Conservation (phyloP, 2,888 invertebrate species). For the Coleophora deauratella region DNA sequence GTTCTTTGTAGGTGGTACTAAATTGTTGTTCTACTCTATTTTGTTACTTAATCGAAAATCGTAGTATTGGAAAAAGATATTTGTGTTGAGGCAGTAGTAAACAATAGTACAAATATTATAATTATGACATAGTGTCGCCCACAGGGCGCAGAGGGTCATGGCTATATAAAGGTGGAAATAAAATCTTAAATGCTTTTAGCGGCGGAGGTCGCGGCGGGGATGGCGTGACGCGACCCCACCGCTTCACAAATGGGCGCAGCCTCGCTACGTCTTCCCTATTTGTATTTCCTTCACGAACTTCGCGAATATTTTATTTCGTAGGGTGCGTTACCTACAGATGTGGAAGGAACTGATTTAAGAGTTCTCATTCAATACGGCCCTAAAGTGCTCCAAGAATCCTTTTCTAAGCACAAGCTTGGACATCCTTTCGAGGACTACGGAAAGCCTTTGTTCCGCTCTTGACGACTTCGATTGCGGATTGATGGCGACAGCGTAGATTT, state of each 20-base stretch:
- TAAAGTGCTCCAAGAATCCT: slow-evolving; percentile 41
- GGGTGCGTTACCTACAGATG: slow-evolving; percentile 44
- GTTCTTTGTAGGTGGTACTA: too few species aligned
- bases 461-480: too few species aligned
- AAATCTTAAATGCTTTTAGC: slow-evolving; percentile 33
- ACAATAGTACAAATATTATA: too few species aligned
- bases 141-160: not conserved
- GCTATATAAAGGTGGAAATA: slow-evolving; percentile 25
- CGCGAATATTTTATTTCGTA: slow-evolving; percentile 63
- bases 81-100: too few species aligned
- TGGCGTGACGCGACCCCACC: slow-evolving; percentile 38
- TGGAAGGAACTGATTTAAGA: slow-evolving; percentile 61
- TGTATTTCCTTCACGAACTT: slow-evolving; percentile 67
- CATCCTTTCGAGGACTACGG: slow-evolving; percentile 19
- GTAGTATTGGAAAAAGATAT: too few species aligned
- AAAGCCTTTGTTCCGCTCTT: slow-evolving; percentile 1
- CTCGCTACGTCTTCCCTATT: slow-evolving; percentile 37
- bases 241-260: slow-evolving; percentile 49
- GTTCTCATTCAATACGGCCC: slow-evolving; percentile 47
- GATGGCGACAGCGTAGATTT: too few species aligned
- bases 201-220: slow-evolving; percentile 20
- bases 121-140: too few species aligned
- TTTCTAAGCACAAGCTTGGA: slow-evolving; percentile 26
- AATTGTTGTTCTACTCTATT: too few species aligned
- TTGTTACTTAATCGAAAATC: too few species aligned